Evolutionary conservation across 2,797 vertebrate species (phyloP), one percentile per base, ranked within the genome.

Genomic region (Liparis tanakae): DNA sequence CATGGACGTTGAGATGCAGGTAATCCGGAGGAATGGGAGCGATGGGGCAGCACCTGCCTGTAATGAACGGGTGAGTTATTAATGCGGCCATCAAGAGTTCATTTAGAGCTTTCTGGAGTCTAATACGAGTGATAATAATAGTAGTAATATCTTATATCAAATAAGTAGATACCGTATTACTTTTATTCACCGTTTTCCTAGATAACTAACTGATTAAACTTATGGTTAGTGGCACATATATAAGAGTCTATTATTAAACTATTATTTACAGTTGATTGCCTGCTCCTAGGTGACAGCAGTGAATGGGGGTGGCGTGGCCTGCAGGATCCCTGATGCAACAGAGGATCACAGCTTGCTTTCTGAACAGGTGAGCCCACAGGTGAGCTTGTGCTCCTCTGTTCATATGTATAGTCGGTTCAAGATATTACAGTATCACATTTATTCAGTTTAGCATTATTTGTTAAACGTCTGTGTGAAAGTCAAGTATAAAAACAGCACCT

Each of bases 361-460:
- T 20, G 6, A 0, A 7, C 39, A 55, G 72, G 90, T 91, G 72
- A 79, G 81, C 1, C 58, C 17, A 53, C 20, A 8, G 36, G 6
- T 17, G 44, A 34, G 0, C 1, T 1, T 57, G 5, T 41, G 7
- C 6, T 51, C 0, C 6, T 22, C 54, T 59, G 33, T 55, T 61
- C 51, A 50, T 4, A 50, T 61, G 18, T 1, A 30, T 9, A 6
- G 10, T 30, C 1, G 37, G 34, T 15, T 41, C 10, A 50, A 66
- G 8, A 51, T n/a, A 44, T 34, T 48, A 9, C 2, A 59, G 13
- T 17, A 12, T 4, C 18, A 10, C 43, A 20, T 25, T 3, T 1
- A 15, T 30, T 51, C 2, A 17, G 25, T 61, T 62, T 9, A 14
- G 14, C 10, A 1, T 14, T 3, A 0, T 17, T 55, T 37, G 67